Evolutionary conservation across 2,113 vertebrate genomes (phyloP).

Genomic region (Lycaon pictus): DNA sequence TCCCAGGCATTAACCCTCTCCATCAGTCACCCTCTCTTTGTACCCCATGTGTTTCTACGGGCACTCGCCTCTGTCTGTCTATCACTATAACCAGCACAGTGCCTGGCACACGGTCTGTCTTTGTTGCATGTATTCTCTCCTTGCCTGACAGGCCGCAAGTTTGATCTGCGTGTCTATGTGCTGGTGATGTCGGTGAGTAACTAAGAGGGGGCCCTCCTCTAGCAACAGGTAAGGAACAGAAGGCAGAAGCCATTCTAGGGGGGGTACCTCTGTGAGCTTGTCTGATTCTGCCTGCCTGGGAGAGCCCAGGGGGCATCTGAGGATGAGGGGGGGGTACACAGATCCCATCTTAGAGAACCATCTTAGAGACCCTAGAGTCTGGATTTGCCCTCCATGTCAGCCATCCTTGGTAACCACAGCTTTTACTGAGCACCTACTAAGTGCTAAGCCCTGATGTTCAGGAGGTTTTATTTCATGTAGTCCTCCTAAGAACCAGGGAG

Average conservation of each 20-base stretch:
- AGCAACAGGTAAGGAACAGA: not conserved
- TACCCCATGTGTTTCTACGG: not conserved
- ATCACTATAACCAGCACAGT: rapidly evolving
- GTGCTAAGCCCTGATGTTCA: not conserved
- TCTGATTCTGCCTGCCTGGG: not conserved
- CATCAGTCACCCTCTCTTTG: not conserved
- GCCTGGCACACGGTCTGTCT: not conserved
- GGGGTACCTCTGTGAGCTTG: not conserved
- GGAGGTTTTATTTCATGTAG: not conserved
- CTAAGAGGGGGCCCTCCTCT: not conserved
- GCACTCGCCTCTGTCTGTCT: not conserved
- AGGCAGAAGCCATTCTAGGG: not conserved
- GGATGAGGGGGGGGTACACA: not conserved
- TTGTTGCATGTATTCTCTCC: not conserved
- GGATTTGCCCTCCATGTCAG: not conserved
- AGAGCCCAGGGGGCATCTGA: not conserved
- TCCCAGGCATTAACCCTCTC: not conserved
- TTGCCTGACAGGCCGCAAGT: slow-evolving; percentile 89
- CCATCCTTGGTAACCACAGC: not conserved
- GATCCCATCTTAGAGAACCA: not conserved
- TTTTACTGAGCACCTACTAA: not conserved
- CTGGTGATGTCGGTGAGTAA: slow-evolving; percentile 91
- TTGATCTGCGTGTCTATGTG: slow-evolving; percentile 93
- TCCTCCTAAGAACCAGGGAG: not conserved
- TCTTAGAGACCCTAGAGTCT: not conserved